Evolutionary conservation across 2,113 vertebrate genomes (phyloP).

Genomic region (Gambusia affinis): DNA sequence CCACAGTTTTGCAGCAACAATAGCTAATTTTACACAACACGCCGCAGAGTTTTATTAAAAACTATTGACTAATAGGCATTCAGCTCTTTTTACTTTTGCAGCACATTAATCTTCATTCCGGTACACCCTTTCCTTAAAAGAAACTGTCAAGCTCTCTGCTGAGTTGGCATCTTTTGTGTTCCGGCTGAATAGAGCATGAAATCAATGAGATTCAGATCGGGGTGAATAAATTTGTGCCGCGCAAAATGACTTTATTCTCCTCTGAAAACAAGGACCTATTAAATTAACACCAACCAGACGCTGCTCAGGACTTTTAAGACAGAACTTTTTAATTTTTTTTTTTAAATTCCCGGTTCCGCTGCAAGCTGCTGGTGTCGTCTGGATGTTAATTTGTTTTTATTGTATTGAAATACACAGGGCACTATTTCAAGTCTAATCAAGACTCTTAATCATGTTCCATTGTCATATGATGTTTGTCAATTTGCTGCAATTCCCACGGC

Average conservation of each 20-base stretch:
- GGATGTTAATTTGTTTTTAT: constrained; percentile 10
- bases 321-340: constrained; percentile 1
- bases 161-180: constrained; percentile 54
- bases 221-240: constrained; percentile 26
- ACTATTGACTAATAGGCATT: constrained; percentile 44
- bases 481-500: constrained; percentile 1
- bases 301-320: constrained; percentile 11
- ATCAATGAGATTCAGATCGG: constrained; percentile 50
- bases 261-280: constrained; percentile 16
- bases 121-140: constrained; percentile 23
- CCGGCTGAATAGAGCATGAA: constrained; percentile 52
- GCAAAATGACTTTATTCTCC: constrained; percentile 52
- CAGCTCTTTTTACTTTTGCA: constrained; percentile 31
- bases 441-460: constrained; percentile 12
- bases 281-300: constrained; percentile 33
- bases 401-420: constrained; percentile 5
- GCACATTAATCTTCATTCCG: constrained; percentile 56
- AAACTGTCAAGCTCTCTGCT: constrained; percentile 40
- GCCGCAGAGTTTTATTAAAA: constrained; percentile 20
- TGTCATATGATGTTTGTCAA: constrained; percentile 9
- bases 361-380: constrained; percentile 2
- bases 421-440: neutral
- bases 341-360: neutral
- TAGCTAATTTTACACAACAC: neutral
- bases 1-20: neutral